These are phyloP conservation scores for Oreochromis spilurus DNA, from an alignment of 2,113 vertebrate genomes.

Conservation along the genomic window DNA sequence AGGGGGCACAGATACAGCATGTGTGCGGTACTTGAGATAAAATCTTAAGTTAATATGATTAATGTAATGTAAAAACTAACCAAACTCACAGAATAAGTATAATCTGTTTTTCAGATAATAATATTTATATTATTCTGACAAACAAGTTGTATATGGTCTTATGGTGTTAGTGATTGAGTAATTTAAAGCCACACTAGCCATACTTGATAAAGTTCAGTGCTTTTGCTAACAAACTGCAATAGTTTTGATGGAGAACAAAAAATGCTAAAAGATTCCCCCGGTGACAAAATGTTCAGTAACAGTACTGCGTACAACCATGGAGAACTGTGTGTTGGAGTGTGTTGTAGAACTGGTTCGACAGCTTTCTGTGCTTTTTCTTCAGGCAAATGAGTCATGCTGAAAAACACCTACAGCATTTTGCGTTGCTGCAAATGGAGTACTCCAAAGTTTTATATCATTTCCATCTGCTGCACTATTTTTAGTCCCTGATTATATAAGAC, in stretches of 20 bases:
- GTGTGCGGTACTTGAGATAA: background rate
- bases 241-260: background rate
- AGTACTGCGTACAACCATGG: background rate
- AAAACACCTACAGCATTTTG: constrained; percentile 40
- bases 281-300: background rate
- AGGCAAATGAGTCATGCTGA: constrained; percentile 40
- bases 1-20: background rate
- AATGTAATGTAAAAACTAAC: background rate
- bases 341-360: constrained; percentile 10
- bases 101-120: background rate
- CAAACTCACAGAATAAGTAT: background rate
- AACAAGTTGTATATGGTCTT: background rate
- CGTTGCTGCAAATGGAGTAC: constrained; percentile 10
- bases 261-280: background rate
- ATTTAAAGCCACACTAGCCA: background rate
- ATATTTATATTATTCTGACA: background rate
- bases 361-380: constrained; percentile 13
- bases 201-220: background rate
- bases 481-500: constrained; percentile 37
- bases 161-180: background rate
- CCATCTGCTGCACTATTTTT: constrained; percentile 38
- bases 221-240: background rate
- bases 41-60: background rate
- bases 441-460: constrained; percentile 1
- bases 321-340: background rate